phyloP scores from a whole-genome alignment of 2,888 invertebrate species.

The Troides helena region DNA sequence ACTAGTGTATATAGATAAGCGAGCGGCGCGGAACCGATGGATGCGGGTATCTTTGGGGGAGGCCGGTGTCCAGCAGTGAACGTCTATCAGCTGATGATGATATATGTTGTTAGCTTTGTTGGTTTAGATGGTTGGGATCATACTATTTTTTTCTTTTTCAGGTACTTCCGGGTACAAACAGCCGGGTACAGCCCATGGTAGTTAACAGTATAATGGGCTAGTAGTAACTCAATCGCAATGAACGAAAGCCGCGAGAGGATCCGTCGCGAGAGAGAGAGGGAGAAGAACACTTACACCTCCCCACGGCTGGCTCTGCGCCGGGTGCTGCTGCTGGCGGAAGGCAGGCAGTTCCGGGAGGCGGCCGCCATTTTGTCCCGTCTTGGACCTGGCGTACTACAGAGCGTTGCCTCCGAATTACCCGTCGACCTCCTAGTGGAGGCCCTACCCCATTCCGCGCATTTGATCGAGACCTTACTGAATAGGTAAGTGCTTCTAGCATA shows the following conservation, averaged over 20 bases:
- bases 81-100: too few relatives aligned
- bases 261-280: conserved; percentile 82
- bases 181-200: neutral
- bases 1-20: too few relatives aligned
- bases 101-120: neutral
- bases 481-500: conserved; percentile 69
- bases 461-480: conserved; percentile 90
- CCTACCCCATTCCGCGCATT: conserved; percentile 91
- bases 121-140: neutral
- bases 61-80: too few relatives aligned
- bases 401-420: conserved; percentile 88
- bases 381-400: conserved; percentile 88
- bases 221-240: conserved; percentile 65
- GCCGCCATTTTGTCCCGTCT: conserved; percentile 90
- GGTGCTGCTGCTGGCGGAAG: conserved; percentile 91
- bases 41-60: too few relatives aligned
- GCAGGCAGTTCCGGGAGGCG: conserved; percentile 93
- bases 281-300: conserved; percentile 82
- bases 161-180: conserved; percentile 5
- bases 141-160: conserved; percentile 3
- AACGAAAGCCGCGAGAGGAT: conserved; percentile 87
- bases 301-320: conserved; percentile 84
- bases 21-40: too few relatives aligned
- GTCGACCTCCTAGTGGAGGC: conserved; percentile 93
- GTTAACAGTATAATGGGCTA: conserved; percentile 58